Conservation (phyloP, 2,113 vertebrate genomes). For the Hylia prasina region DNA sequence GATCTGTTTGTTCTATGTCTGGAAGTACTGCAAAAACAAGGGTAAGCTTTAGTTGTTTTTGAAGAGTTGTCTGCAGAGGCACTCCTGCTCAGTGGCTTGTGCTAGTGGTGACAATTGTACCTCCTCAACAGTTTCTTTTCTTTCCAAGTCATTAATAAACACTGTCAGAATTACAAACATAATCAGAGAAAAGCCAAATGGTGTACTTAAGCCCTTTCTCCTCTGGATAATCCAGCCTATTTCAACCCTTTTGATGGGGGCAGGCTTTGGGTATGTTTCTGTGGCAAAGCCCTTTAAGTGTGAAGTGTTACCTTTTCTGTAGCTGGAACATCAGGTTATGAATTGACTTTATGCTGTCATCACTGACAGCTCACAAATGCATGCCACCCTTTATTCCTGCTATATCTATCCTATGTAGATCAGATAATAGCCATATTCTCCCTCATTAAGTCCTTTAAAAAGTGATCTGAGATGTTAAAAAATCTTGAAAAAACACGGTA, state of each 20-base stretch:
- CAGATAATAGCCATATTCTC: neutral
- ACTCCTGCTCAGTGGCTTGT: neutral
- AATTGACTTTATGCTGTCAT: neutral
- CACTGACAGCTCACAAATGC: neutral
- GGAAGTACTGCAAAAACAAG: constrained; percentile 75
- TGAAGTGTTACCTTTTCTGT: neutral
- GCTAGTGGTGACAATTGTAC: neutral
- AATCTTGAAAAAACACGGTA: neutral
- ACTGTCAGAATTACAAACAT: neutral
- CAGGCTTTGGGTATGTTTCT: neutral
- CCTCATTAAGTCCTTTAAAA: neutral
- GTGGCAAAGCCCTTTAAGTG: neutral
- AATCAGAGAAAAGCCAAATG: neutral
- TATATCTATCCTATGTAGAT: neutral
- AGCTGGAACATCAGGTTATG: neutral
- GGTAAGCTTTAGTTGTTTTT: constrained; percentile 56
- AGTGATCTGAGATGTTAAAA: neutral
- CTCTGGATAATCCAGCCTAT: neutral
- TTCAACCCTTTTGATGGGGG: neutral
- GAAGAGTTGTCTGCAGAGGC: neutral
- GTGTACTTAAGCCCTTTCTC: neutral
- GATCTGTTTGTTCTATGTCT: constrained; percentile 82
- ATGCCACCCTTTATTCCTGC: neutral
- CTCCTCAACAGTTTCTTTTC: neutral
- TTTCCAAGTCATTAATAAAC: neutral